Conservation (phyloP, 2,888 invertebrate species). For the Ectropis crepuscularia region DNA sequence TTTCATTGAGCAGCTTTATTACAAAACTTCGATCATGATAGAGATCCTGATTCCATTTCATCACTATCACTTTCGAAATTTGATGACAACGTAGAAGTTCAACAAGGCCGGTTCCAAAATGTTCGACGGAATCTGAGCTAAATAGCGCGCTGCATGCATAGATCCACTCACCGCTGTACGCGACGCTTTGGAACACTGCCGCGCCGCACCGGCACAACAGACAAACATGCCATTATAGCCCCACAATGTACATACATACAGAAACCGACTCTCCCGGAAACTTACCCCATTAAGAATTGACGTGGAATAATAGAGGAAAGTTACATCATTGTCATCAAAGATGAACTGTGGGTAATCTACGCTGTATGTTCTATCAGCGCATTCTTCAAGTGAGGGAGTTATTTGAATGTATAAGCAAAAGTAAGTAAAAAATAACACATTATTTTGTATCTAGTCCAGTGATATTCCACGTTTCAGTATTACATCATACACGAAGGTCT, state of each 20-base stretch:
- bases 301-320: too few species aligned
- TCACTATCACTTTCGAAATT: not conserved
- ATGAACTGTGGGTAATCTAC: too few species aligned
- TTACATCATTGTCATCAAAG: too few species aligned
- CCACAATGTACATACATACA: slow-evolving; percentile 45
- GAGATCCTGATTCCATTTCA: too few species aligned
- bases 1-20: too few species aligned
- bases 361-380: too few species aligned
- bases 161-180: slow-evolving; percentile 96
- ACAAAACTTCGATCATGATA: too few species aligned
- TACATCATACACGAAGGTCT: slow-evolving; percentile 8
- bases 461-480: slow-evolving; percentile 12
- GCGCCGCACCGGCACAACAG: slow-evolving; percentile 82
- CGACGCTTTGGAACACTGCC: slow-evolving; percentile 97
- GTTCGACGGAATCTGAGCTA: slow-evolving; percentile 46
- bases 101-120: slow-evolving; percentile 19
- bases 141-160: slow-evolving; percentile 70
- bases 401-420: not conserved
- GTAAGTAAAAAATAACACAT: not conserved
- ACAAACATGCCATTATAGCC: slow-evolving; percentile 81
- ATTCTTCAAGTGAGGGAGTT: too few species aligned
- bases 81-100: not conserved
- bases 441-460: slow-evolving; percentile 2
- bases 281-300: too few species aligned
- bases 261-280: slow-evolving; percentile 26